A percentile compares a stretch with the other conserved stretches of the same genome.
These are phyloP conservation scores for Rhizoglyphus robini DNA, from an alignment of 1,140 invertebrate genomes.

Conservation along the genomic window DNA sequence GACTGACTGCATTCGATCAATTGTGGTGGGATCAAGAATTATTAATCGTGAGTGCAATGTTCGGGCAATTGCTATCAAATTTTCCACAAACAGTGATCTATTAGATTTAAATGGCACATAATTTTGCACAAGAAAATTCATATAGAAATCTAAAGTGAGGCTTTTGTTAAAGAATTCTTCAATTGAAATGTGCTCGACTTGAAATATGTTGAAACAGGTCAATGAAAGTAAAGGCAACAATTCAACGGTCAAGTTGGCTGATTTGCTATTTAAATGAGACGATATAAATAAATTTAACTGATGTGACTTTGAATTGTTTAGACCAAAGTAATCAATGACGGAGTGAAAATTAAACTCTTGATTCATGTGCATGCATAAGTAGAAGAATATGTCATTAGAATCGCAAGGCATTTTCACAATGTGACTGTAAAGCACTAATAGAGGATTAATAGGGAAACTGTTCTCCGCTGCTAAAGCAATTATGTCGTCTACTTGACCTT, in stretches of 20 bases:
- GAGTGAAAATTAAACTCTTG: background rate
- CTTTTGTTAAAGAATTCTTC: background rate
- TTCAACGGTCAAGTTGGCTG: background rate
- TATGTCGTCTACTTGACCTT: background rate
- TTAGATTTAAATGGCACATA: background rate
- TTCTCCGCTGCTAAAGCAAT: background rate
- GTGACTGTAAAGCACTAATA: background rate
- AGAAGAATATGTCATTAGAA: background rate
- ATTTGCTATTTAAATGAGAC: background rate
- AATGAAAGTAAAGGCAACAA: conserved; percentile 5
- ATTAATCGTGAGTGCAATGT: background rate
- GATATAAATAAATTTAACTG: background rate
- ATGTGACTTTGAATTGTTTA: background rate
- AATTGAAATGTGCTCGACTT: background rate
- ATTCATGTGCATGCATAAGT: background rate
- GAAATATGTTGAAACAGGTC: background rate
- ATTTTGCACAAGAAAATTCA: background rate
- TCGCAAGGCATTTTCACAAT: background rate
- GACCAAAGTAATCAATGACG: background rate
- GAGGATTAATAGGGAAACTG: background rate
- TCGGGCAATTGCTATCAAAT: background rate
- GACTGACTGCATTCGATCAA: background rate
- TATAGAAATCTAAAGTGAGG: background rate
- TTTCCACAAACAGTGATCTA: background rate
- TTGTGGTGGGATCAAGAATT: background rate